Percentiles rank a stretch among this genome's conserved stretches.
phyloP scores from a whole-genome alignment of 2,113 vertebrate species.

The Oncorhynchus mykiss region DNA sequence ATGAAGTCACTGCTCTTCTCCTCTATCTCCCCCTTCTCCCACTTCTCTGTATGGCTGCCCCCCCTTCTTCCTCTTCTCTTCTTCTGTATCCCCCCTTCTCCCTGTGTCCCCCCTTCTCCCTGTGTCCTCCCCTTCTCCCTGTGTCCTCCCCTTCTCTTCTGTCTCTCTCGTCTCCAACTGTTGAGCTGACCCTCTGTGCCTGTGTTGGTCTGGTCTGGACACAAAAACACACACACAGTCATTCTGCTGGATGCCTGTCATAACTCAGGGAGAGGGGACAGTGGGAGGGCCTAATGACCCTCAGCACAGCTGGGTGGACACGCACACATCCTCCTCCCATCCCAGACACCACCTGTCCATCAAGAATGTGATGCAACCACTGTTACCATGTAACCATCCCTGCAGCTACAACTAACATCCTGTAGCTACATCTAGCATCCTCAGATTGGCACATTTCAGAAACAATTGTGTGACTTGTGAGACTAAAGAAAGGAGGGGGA shows the following conservation, averaged over 20 bases:
- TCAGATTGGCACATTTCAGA: constrained; percentile 15
- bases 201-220: neutral
- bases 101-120: too few relatives aligned
- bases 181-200: constrained; percentile 33
- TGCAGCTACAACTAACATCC: constrained; percentile 13
- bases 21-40: neutral
- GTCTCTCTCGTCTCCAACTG: constrained; percentile 48
- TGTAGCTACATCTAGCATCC: constrained; percentile 6
- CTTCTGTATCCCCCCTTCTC: neutral
- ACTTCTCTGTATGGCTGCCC: neutral
- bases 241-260: constrained; percentile 52
- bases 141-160: neutral
- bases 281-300: constrained; percentile 39
- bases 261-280: constrained; percentile 26
- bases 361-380: constrained; percentile 41
- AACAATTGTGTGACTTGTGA: too few relatives aligned
- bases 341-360: constrained; percentile 22
- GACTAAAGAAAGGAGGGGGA: too few relatives aligned
- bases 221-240: constrained; percentile 26
- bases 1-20: constrained; percentile 50
- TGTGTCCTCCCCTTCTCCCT: constrained; percentile 1
- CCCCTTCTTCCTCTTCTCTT: neutral
- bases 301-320: constrained; percentile 44
- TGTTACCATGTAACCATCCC: neutral
- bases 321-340: constrained; percentile 12